Evolutionary conservation across 2,888 invertebrate species (phyloP), one percentile per base, ranked within the genome.

Genomic region (Drosophila mercatorum): DNA sequence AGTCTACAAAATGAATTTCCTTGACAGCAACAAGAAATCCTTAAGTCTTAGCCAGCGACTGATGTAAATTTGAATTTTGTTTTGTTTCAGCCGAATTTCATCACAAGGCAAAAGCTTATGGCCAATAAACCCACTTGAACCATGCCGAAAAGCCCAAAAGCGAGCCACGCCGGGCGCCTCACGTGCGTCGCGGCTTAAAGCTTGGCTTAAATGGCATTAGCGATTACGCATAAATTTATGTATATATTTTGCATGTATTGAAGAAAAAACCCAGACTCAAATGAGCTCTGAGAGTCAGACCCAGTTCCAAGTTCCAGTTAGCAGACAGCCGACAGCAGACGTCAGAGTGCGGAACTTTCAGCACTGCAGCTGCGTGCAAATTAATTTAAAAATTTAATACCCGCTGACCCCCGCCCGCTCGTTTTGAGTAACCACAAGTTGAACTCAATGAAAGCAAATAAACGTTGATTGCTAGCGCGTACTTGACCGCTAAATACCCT

Each of bases 111-210:
- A 71, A 34, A 53, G 68, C 44, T 71, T 61, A 73, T 78, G 76
- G 68, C 85, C 74, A 81, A 80, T 74, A 85, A 89, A 86, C 88
- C 77, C 70, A 74, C 88, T 80, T 89, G 88, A 86, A 89, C 85
- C 68, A 69, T 5, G 28, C 68, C 28, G 38, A 71, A 71, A 56
- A 49, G 12, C 36, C 8, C 44, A 64, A 66, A 36, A 34, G 59
- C 28, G 40, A 28, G 62, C 66, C 72, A 81, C 84, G 88, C 59
- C 75, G 57, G n/a, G 6, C 6, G 14, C 49, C 68, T 87, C 85
- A 88, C 87, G 89, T 84, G 82, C 68, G 66, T 51, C 38, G 46
- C 49, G n/a, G 26, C 53, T 28, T 5, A 58, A 10, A 36, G 34
- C 53, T n/a, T 22, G 26, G 7, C 26, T 26, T 28, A 26, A 26